Base-by-base conservation (phyloP, 2,888 invertebrate genomes). In the Beris morrisii region DNA sequence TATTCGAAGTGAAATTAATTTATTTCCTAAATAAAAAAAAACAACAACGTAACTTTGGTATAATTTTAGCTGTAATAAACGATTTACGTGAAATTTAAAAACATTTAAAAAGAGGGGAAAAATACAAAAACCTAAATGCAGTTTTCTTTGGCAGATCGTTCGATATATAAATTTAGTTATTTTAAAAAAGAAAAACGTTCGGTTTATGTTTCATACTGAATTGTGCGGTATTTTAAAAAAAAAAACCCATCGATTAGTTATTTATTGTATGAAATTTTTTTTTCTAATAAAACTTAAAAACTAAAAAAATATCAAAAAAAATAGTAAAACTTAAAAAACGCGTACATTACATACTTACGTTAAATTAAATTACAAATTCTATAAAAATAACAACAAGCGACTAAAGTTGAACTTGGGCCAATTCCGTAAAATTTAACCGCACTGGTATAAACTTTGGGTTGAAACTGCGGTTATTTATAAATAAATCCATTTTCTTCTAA, bases 241-340 rank as follows among this genome's bases (percentile, higher is more conserved):
- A 65, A 64, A 70, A 70, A 71, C 71, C 71, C 71, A 71, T 70
- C 71, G 71, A 71, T 70, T 70, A 71, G 70, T 70, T 71, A 67
- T 70, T 70, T 67, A 67, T 48, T 38, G 9, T 38, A 38, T 9
- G 38, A 1, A 5, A 38, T 7, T 38, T 48, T 61, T n/a, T 67
- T 57, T 71, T 73, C 71, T 72, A 72, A 72, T 73, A 71, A 70
- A 72, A 72, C 72, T 73, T 71, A 72, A 73, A 70, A 72, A 71
- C 70, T 72, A 71, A 72, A 55, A 44, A 64, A 57, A 70, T 70
- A 70, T 58, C 55, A 53, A 53, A 66, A 54, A 48, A 55, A 68
- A 69, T 5, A 22, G 22, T 22, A 22, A 22, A 22, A 22, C 22
- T 22, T 22, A 22, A 22, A 22, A 5, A 9, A 38, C 38, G 38